A percentile compares a stretch with the other conserved stretches of the same genome.
Conservation (phyloP, 2,797 vertebrate species). For the Arrhamphus sclerolepis region DNA sequence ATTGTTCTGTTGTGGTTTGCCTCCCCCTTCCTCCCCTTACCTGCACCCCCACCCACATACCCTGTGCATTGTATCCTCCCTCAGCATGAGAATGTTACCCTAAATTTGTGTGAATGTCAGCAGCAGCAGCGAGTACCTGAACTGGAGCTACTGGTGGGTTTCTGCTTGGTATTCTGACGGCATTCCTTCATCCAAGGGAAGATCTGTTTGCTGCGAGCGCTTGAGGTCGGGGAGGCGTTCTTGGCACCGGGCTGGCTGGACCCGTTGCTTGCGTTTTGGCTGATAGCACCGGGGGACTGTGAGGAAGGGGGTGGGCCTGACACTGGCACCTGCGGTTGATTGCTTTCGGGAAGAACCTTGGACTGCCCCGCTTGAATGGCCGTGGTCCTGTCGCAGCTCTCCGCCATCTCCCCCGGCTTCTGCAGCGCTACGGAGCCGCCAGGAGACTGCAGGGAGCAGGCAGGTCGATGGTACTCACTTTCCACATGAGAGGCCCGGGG, state of each 20-base stretch:
- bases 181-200: slow-evolving; percentile 99
- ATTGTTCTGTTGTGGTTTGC: slow-evolving; percentile 17
- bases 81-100: slow-evolving; percentile 21
- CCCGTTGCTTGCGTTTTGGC: slow-evolving; percentile 88
- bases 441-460: slow-evolving; percentile 95
- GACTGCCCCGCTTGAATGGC: slow-evolving; percentile 85
- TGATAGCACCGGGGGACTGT: slow-evolving; percentile 84
- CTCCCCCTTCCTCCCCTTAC: slow-evolving; percentile 10
- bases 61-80: not conserved
- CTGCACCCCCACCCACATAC: slow-evolving; percentile 15
- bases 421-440: slow-evolving; percentile 86
- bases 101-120: slow-evolving; percentile 11
- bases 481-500: slow-evolving; percentile 91
- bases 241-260: slow-evolving; percentile 85
- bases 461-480: slow-evolving; percentile 94
- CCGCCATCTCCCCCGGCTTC: slow-evolving; percentile 90
- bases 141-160: slow-evolving; percentile 92
- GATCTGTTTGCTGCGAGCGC: slow-evolving; percentile 91
- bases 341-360: slow-evolving; percentile 83
- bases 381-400: slow-evolving; percentile 90
- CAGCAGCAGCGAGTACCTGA: slow-evolving; percentile 85
- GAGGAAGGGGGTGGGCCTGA: slow-evolving; percentile 80
- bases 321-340: slow-evolving; percentile 78
- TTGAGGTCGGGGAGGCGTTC: slow-evolving; percentile 86
- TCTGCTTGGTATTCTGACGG: slow-evolving; percentile 97